Base-by-base conservation (phyloP, 1,140 invertebrate species). In the Aplysia californica region DNA sequence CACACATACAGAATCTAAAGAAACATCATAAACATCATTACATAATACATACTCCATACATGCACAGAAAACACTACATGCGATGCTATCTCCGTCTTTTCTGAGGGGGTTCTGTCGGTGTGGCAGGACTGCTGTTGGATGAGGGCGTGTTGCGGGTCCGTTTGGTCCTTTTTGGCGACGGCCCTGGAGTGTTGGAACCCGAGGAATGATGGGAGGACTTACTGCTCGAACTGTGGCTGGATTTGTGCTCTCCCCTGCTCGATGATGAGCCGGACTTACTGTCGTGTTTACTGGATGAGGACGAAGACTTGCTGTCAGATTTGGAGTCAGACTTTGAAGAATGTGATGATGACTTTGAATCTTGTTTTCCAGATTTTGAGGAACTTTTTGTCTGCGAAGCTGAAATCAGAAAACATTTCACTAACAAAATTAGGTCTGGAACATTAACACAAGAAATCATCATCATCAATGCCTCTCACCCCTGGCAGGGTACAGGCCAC, bases 101-200 rank as follows among this genome's bases (percentile, higher is more conserved):
- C 1, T 50, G 21, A n/a, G 79, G 74, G 23, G 84, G 79, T 15
- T 81, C 81, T 39, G 81, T 79, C 4, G 84, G 82, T n/a, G 83
- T 85, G 4, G 82, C 84, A 29, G 86, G 84, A 75, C 84, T 86
- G 35, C 79, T 76, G 67, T 65, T 75, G 2, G 79, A 68, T 36
- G 85, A 84, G 0, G 82, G 80, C n/a, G 78, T 81, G 35, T 85
- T 74, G 38, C 86, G 66, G 3, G 85, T 87, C 38, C 86, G 72
- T 80, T 87, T 87, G 23, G 77, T 75, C 41, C 86, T 72, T 50
- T 87, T 87, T 21, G 86, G 84, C 29, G 86, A 85, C 29, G 83
- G 84, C n/a, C 85, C 84, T 5, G 81, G 82, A 44, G 78, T 81
- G 44, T 77, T 44, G 73, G 78, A 39, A 66, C 21, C 21, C 68